phyloP scores from a whole-genome alignment of 2,888 invertebrate genomes.

The Celastrina argiolus region DNA sequence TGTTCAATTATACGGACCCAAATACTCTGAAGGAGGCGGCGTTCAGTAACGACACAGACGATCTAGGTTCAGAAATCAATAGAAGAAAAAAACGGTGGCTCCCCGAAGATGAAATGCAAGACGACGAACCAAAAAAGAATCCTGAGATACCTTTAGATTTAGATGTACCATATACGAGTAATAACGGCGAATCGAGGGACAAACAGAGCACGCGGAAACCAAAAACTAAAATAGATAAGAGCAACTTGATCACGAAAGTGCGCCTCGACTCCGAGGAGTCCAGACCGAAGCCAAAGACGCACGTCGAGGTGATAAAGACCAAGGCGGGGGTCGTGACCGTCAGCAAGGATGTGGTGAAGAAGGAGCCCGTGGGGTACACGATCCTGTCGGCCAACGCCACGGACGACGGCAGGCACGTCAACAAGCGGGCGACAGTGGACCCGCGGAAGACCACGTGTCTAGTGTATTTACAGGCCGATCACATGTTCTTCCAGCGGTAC shows the following conservation, averaged over 20 bases:
- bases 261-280: slow-evolving; percentile 73
- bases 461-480: slow-evolving; percentile 96
- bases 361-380: slow-evolving; percentile 72
- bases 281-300: slow-evolving; percentile 81
- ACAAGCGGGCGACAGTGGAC: slow-evolving; percentile 84
- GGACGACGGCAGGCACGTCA: slow-evolving; percentile 79
- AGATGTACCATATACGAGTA: slow-evolving; percentile 81
- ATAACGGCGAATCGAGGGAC: slow-evolving; percentile 70
- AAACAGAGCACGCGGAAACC: slow-evolving; percentile 67
- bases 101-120: slow-evolving; percentile 80
- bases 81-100: slow-evolving; percentile 81
- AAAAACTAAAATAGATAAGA: slow-evolving; percentile 73
- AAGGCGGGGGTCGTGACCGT: slow-evolving; percentile 81
- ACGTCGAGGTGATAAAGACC: slow-evolving; percentile 82
- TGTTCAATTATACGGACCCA: slow-evolving; percentile 61
- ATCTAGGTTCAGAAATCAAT: slow-evolving; percentile 57
- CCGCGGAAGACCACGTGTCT: slow-evolving; percentile 95
- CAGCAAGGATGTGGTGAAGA: slow-evolving; percentile 80
- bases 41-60: slow-evolving; percentile 57
- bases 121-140: slow-evolving; percentile 78
- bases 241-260: slow-evolving; percentile 74
- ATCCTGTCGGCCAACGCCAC: slow-evolving; percentile 66
- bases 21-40: slow-evolving; percentile 47
- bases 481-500: slow-evolving; percentile 96
- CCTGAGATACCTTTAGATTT: slow-evolving; percentile 81